Evolutionary conservation across 2,113 vertebrate genomes (phyloP).

Genomic region (Apteryx mantelli): DNA sequence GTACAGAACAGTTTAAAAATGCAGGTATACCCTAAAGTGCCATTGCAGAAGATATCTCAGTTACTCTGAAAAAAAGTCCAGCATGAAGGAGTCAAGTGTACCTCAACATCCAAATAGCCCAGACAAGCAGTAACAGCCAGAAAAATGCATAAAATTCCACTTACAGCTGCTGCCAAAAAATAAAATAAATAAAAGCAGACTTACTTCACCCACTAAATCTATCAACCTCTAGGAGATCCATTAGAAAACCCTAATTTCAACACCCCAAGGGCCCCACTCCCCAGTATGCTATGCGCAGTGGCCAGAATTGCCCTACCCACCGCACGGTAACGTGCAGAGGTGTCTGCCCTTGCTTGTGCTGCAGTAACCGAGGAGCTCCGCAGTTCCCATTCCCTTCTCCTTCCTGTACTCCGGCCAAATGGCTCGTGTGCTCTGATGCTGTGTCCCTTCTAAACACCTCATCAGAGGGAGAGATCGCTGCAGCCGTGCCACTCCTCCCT

Average conservation of each 20-base stretch:
- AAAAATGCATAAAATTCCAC: conserved; percentile 66
- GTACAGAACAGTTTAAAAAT: background rate
- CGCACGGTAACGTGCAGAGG: rapidly evolving
- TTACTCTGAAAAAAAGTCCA: background rate
- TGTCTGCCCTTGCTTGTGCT: background rate
- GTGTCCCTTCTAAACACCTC: background rate
- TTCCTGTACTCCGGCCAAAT: background rate
- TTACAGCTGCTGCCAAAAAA: conserved; percentile 55
- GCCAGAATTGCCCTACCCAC: background rate
- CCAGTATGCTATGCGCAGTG: background rate
- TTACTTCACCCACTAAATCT: conserved; percentile 63
- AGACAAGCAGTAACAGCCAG: conserved; percentile 62
- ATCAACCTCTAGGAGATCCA: conserved; percentile 25
- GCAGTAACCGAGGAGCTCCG: background rate
- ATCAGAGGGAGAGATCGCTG: background rate
- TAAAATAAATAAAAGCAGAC: conserved; percentile 54
- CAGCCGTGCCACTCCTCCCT: background rate
- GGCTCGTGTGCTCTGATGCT: background rate
- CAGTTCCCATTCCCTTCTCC: background rate
- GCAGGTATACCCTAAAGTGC: background rate
- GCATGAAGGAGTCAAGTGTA: conserved; percentile 11
- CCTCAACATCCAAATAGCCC: conserved; percentile 34
- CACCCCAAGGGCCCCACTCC: conserved; percentile 47
- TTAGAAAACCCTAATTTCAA: background rate
- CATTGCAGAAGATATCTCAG: background rate